Evolutionary conservation across 2,113 vertebrate species (phyloP), one percentile per base, ranked within the genome.

Genomic region (Channa maculata): DNA sequence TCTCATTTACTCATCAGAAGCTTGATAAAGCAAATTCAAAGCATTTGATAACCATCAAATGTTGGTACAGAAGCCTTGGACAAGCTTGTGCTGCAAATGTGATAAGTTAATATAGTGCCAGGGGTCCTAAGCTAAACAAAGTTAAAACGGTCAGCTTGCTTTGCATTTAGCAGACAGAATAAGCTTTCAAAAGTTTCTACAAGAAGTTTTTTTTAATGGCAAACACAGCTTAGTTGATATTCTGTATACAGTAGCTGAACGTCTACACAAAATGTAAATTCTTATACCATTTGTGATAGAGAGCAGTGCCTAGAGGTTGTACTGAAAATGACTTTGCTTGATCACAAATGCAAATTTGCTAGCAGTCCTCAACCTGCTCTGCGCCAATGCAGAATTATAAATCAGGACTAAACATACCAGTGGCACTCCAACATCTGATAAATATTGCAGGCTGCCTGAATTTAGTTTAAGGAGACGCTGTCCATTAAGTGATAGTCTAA

Each of bases 401-500:
- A 77, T 79, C 65, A 63, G 37, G 14, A 13, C 15, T 2, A n/a
- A 59, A 71, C 15, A 45, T 1, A 54, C 3, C 50, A 15, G 36
- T 50, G 34, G 49, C 12, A 7, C 54, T 59, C 45, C 15, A 50
- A 10, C 39, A 77, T 69, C 54, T 62, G 60, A 79, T 55, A 74
- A 83, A 61, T 6, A 45, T 51, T 1, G 46, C 0, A 2, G 41
- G 9, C 8, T 1, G 2, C 41, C 7, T 10, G 24, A 38, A 55
- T 75, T 63, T 6, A 70, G 70, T 62, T 77, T 62, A 0, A 37
- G 65, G 39, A 63, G 58, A 43, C 44, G 8, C 24, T 65, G 79
- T 67, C 49, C 61, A 64, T 63, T 74, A 45, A 58, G 43, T 12
- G 33, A 77, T 61, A 43, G 34, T 45, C 34, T 81, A 68, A 82